phyloP scores from a whole-genome alignment of 2,113 vertebrate species.

The Paracanthobrama guichenoti region DNA sequence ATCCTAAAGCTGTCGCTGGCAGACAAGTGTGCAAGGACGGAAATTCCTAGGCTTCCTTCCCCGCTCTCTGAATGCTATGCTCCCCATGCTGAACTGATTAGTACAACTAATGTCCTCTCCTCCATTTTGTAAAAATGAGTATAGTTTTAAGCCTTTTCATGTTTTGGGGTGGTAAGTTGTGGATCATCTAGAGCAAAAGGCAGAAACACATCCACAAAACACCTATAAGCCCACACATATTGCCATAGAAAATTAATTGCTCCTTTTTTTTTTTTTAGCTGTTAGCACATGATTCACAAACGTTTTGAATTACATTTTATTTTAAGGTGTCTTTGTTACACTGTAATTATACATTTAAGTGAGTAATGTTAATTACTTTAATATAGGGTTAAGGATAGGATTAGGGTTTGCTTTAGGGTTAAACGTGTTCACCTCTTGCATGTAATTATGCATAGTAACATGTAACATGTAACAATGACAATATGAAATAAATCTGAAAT shows the following conservation, averaged over 20 bases:
- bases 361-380: too few relatives aligned
- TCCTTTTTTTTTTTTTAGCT: too few relatives aligned
- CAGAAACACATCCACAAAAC: not conserved
- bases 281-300: too few relatives aligned
- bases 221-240: not conserved
- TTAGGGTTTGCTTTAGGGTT: too few relatives aligned
- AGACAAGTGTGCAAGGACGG: constrained; percentile 22
- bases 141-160: not conserved
- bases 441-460: too few relatives aligned
- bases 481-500: too few relatives aligned
- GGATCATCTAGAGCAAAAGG: not conserved
- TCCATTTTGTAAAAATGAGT: not conserved
- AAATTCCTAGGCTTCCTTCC: constrained; percentile 41
- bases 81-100: constrained; percentile 39
- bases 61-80: constrained; percentile 14
- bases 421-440: too few relatives aligned
- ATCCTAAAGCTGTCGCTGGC: constrained; percentile 12
- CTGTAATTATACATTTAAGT: too few relatives aligned
- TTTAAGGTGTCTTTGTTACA: too few relatives aligned
- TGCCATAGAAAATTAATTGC: too few relatives aligned
- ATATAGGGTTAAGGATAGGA: too few relatives aligned
- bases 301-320: not conserved
- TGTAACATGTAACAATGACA: too few relatives aligned
- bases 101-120: not conserved
- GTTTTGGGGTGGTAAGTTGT: not conserved